Evolutionary conservation across 2,888 invertebrate genomes (phyloP), one percentile per base, ranked within the genome.

Genomic region (Holacanthella duospinosa): DNA sequence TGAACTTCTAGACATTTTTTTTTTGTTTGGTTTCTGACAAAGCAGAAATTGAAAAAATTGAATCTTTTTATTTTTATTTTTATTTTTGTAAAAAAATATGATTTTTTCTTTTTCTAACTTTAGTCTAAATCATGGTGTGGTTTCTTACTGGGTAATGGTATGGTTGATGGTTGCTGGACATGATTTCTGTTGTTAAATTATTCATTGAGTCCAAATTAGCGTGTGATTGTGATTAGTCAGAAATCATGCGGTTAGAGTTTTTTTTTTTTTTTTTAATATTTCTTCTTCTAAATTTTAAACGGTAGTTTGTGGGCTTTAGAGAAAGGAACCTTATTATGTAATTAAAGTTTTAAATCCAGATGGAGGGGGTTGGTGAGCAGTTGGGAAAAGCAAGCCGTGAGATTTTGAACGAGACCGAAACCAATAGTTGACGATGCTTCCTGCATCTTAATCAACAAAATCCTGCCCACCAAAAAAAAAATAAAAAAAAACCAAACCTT

Each of bases 391-490:
- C 24, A 55, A 55, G 36, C 9, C 21, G 56, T 29, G 56, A 16
- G 28, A 26, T 55, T 21, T n/a, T 26, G 19, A 4, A 44, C 61
- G 60, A 54, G 58, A 64, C 62, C 64, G 60, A 55, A 63, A 54
- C 66, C 60, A 66, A 66, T 66, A 55, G 62, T 43, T 55, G 60
- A 59, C 19, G 43, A 66, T 64, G 58, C 59, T 58, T 55, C 29
- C 58, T 62, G 66, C 62, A 66, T 66, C 62, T 64, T 66, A 66
- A 66, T 66, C 63, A 66, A 64, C 57, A 60, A 43, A 36, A 16
- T n/a, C n/a, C n/a, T n/a, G n/a, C n/a, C n/a, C n/a, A n/a, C n/a
- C n/a, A n/a, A n/a, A n/a, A n/a, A n/a, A n/a, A n/a, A n/a, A n/a
- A n/a, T n/a, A n/a, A n/a, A n/a, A n/a, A n/a, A n/a, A n/a, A n/a